Percentiles rank a stretch among this genome's conserved stretches.
phyloP scores from a whole-genome alignment of 2,113 vertebrate species.

The Calidris pygmaea region DNA sequence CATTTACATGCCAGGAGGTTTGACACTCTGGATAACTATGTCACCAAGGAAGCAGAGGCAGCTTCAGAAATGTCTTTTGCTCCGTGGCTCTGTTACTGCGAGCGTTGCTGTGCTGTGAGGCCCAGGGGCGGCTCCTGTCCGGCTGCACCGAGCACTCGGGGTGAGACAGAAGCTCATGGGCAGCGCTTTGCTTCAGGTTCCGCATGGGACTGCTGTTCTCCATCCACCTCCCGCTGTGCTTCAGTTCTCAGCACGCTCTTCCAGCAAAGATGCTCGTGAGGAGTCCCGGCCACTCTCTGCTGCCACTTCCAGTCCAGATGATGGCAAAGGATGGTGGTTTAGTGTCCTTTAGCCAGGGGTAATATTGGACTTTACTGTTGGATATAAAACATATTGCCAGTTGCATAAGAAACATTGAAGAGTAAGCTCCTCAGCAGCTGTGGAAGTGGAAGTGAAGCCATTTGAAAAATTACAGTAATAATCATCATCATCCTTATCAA shows the following conservation, averaged over 20 bases:
- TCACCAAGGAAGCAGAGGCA: rapidly evolving
- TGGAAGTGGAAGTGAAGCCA: neutral
- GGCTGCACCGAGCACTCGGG: rapidly evolving
- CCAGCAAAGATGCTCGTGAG: neutral
- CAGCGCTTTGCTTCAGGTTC: rapidly evolving
- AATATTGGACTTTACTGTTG: neutral
- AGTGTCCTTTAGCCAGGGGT: neutral
- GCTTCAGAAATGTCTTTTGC: neutral
- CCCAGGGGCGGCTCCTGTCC: neutral
- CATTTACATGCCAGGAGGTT: neutral
- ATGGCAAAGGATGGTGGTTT: neutral
- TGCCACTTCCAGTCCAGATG: neutral
- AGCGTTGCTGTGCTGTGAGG: neutral
- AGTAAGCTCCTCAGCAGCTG: neutral
- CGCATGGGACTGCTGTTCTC: neutral
- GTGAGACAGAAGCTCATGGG: neutral
- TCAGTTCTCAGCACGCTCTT: neutral
- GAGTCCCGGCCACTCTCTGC: neutral
- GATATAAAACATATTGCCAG: neutral
- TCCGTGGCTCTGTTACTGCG: neutral
- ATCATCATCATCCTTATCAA: neutral
- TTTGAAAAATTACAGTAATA: neutral
- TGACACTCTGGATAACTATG: neutral
- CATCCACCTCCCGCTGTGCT: rapidly evolving
- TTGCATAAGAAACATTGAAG: neutral